Base-by-base conservation (phyloP, 2,113 vertebrate genomes). In the Tenebrosternarchus preto region DNA sequence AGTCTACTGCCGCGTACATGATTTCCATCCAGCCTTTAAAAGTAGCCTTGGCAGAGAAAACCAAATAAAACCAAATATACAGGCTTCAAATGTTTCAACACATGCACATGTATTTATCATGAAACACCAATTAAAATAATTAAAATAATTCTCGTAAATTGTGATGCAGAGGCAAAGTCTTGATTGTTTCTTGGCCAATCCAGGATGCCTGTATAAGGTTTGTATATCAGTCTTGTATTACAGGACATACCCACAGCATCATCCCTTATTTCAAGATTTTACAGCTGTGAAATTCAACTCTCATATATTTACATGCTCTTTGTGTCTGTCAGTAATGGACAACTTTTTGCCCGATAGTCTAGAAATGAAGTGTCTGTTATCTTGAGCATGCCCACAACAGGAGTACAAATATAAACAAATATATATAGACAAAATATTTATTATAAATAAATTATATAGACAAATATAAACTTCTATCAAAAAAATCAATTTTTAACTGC, bases 21-120 rank as follows among this genome's bases (percentile, higher is more conserved):
- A 99, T 99, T 0, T 96, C 95, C 97, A 96, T 99, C 97, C 97
- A 99, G 36, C 97, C 97, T 92, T 99, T 99, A 88, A 98, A 99
- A 0, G 97, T 99, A 0, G 97, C 97, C 97, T 99, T 80, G 80
- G 39, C 12, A 55, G 71, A 68, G 85, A 85, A 83, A 60, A 50
- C 12, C 43, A 50, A 50, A n/a, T n/a, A n/a, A 46, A 46, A 15
- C 8, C 11, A 50, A 77, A 19, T 70, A 33, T 46, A 0, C 20
- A 61, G 36, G 64, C 9, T 59, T 27, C 6, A 56, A 27, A 22
- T 24, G 16, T 69, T 57, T 27, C 33, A 20, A 60, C 5, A 8
- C 1, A 8, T 70, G 20, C 22, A 50, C 15, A 50, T 50, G 15
- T 12, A 1, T 50, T 50, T 50, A 50, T 50, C 43, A 50, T 12